Evolutionary conservation across 2,797 vertebrate species (phyloP).

Genomic region (Pyrocephalus nanus): DNA sequence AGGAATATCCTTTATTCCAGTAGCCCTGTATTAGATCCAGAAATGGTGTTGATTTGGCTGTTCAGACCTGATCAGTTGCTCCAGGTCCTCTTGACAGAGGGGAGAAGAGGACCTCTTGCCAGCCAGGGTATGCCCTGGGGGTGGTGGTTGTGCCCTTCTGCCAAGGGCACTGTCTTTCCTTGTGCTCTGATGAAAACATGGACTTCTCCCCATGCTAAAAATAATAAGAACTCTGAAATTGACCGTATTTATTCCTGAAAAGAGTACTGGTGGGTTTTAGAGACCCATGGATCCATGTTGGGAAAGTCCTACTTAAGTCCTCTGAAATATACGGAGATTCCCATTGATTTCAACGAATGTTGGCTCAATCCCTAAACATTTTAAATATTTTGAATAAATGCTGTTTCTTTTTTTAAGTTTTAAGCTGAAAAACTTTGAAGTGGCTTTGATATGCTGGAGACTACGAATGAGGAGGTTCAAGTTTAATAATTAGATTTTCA

Average conservation of each 20-base stretch:
- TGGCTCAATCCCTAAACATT: background rate
- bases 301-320: background rate
- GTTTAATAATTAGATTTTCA: background rate
- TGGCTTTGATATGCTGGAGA: background rate
- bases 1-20: background rate
- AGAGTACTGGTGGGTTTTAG: background rate
- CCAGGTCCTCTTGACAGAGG: background rate
- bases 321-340: background rate
- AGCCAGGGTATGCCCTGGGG: background rate
- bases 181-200: background rate
- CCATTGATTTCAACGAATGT: background rate
- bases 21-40: background rate
- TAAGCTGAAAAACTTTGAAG: background rate
- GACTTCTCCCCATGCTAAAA: background rate
- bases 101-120: background rate
- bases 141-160: background rate
- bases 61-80: background rate
- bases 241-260: background rate
- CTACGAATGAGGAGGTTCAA: background rate
- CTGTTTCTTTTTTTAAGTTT: background rate
- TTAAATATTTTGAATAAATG: background rate
- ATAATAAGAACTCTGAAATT: background rate
- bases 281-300: background rate
- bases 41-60: background rate
- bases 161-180: background rate